Percentiles rank a stretch among this genome's conserved stretches.
Evolutionary conservation across 2,888 invertebrate species (phyloP).

Genomic region (Cryptops parisi): DNA sequence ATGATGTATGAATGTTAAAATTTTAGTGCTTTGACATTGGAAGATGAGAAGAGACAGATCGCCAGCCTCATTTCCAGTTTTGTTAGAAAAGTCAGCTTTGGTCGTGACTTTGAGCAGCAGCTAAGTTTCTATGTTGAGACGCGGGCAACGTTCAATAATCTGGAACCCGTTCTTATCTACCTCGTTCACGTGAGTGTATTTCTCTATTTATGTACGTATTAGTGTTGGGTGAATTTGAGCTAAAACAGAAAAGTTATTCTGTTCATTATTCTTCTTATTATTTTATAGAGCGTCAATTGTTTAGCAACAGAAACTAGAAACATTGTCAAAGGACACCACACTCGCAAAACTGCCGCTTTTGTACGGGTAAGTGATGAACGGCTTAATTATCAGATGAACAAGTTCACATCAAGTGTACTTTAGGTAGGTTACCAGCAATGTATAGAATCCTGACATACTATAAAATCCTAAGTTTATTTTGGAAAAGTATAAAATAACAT

Average conservation of each 20-base stretch:
- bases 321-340: slow-evolving; percentile 57
- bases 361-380: slow-evolving; percentile 43
- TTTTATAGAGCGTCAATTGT: slow-evolving; percentile 58
- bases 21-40: slow-evolving; percentile 73
- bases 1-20: too few species aligned
- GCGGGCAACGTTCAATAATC: slow-evolving; percentile 72
- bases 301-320: slow-evolving; percentile 52
- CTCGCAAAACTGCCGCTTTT: slow-evolving; percentile 66
- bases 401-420: too few species aligned
- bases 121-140: slow-evolving; percentile 88
- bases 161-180: slow-evolving; percentile 71
- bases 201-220: background rate
- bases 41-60: slow-evolving; percentile 79
- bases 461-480: background rate
- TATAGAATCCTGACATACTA: background rate
- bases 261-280: too few species aligned
- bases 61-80: slow-evolving; percentile 66
- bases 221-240: too few species aligned
- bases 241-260: too few species aligned
- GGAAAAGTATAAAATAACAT: too few species aligned
- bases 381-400: background rate
- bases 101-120: slow-evolving; percentile 76
- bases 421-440: too few species aligned
- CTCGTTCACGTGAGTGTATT: slow-evolving; percentile 56
- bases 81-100: slow-evolving; percentile 64